Conservation (phyloP, 2,113 vertebrate species). For the Hypocryptadius cinnamomeus region DNA sequence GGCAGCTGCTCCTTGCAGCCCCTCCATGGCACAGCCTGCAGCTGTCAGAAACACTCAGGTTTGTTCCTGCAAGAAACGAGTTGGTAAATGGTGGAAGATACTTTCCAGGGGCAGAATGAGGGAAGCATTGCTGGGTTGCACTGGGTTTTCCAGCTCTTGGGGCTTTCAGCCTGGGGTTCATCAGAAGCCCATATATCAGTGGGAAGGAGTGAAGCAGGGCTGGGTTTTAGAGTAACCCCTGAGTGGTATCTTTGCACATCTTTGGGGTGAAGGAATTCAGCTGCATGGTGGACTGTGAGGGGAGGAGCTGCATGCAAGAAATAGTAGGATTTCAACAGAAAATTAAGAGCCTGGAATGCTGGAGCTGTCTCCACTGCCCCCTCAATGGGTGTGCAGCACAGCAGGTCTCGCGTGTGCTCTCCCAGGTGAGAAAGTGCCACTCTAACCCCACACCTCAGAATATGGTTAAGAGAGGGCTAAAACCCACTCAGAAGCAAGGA, state of each 20-base stretch:
- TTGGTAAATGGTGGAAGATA: not conserved
- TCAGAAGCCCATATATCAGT: not conserved
- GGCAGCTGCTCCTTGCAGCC: not conserved
- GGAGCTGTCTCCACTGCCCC: not conserved
- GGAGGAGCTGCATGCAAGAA: not conserved
- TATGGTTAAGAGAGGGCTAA: not conserved
- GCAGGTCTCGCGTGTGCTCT: not conserved
- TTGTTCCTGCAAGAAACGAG: not conserved
- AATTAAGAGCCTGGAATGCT: not conserved
- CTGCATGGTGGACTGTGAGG: not conserved
- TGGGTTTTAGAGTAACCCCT: not conserved
- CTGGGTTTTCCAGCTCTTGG: not conserved
- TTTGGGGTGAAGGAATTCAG: not conserved
- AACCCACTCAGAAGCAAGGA: not conserved
- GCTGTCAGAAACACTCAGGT: not conserved
- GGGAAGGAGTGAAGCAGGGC: not conserved
- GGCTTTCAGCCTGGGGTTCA: not conserved
- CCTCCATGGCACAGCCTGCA: not conserved
- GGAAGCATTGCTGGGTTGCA: not conserved
- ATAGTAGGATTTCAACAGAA: not conserved
- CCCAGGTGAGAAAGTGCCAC: not conserved
- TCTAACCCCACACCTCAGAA: not conserved
- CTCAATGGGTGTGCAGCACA: not conserved
- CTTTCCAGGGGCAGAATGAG: not conserved
- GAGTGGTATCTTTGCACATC: not conserved